Percentiles rank a stretch among this genome's conserved stretches.
Evolutionary conservation across 2,113 vertebrate genomes (phyloP).

Genomic region (Cricetomys ansorgei): DNA sequence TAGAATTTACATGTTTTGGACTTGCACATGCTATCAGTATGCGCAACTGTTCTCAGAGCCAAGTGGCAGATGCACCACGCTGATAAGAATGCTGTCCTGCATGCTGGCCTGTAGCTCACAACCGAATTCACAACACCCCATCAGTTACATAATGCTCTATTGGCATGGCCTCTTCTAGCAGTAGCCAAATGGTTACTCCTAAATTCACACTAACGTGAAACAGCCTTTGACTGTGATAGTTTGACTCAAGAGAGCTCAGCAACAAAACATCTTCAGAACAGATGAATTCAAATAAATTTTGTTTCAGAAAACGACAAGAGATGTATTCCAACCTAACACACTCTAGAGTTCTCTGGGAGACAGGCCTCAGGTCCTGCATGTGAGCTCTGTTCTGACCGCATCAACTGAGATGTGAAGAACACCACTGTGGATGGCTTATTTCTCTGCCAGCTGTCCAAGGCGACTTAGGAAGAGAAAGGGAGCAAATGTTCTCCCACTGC

Average conservation of each 20-base stretch:
- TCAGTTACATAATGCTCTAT: slow-evolving; percentile 38
- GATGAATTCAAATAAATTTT: not conserved
- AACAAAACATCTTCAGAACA: not conserved
- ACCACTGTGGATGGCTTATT: not conserved
- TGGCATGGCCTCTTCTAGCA: not conserved
- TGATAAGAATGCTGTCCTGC: not conserved
- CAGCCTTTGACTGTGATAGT: not conserved
- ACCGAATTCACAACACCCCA: not conserved
- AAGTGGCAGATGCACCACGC: not conserved
- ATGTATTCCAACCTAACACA: not conserved
- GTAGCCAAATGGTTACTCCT: not conserved
- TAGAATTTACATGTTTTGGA: not conserved
- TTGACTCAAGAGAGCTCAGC: not conserved
- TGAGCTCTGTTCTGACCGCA: not conserved
- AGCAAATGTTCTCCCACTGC: not conserved
- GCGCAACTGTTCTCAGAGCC: not conserved
- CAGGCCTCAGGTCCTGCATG: not conserved
- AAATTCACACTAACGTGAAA: slow-evolving; percentile 5
- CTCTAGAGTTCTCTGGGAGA: not conserved
- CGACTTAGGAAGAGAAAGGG: not conserved
- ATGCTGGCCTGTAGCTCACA: not conserved
- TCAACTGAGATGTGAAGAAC: not conserved
- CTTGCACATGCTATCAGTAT: not conserved
- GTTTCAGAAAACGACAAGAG: not conserved
- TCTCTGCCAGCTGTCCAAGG: not conserved